Evolutionary conservation across 2,888 invertebrate genomes (phyloP).

Genomic region (Unio pictorum): DNA sequence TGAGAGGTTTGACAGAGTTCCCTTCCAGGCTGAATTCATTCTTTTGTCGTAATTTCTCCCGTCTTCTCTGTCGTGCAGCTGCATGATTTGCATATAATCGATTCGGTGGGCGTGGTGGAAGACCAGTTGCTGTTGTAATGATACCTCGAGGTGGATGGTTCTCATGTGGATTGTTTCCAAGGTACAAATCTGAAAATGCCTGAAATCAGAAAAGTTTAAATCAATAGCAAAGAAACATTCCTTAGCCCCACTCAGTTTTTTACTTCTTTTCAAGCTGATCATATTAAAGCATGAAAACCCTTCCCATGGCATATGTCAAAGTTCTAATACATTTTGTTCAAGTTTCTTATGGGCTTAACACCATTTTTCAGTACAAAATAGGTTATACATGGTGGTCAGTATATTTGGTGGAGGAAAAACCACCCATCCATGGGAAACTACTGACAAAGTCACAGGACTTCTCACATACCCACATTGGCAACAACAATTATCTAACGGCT

Average conservation of each 20-base stretch:
- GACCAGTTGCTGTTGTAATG: constrained; percentile 12
- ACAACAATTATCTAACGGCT: no score
- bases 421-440: no score
- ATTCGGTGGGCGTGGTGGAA: constrained; percentile 33
- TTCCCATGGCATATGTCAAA: no score
- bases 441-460: no score
- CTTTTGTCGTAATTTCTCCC: constrained; percentile 23
- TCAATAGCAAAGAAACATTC: neutral
- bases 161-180: constrained; percentile 51
- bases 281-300: no score
- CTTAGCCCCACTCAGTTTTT: neutral
- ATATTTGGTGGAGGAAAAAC: no score
- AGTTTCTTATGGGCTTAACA: no score
- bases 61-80: constrained; percentile 21
- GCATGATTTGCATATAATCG: constrained; percentile 19
- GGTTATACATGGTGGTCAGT: no score
- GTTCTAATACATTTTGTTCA: no score
- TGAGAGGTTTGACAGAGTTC: constrained; percentile 39
- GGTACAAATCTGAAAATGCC: constrained; percentile 48
- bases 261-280: no score
- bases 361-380: no score
- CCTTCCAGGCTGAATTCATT: constrained; percentile 49
- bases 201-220: constrained; percentile 13
- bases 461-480: no score
- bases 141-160: constrained; percentile 35